Evolutionary conservation across 23 tunicate genomes (phyloP), one percentile per base, ranked within the genome.

Genomic region (Aplidium turbinatum): DNA sequence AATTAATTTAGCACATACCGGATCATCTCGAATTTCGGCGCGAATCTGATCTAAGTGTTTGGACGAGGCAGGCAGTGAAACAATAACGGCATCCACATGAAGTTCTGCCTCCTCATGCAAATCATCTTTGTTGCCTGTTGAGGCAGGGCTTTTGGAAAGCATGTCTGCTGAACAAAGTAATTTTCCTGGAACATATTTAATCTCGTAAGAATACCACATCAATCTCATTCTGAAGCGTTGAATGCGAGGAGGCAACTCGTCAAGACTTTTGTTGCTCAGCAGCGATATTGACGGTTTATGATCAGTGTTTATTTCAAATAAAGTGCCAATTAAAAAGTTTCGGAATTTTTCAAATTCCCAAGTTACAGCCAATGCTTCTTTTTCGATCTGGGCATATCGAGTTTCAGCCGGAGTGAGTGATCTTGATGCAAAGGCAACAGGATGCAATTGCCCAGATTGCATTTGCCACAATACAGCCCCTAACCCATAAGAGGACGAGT

Each of bases 221-320:
- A 61, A 28, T 2, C 80, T 20, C 68, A 62, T 61, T 30, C 68
- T 16, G 31, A 34, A 61, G 22, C 51, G 36, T 39, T 66, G 51
- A 66, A 36, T 38, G 18, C 72, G 26, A 13, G 24, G 72, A 16
- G 65, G 33, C 28, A 58, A 32, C 3, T 75, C 73, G 29, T 27
- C 72, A 4, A 72, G 21, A 24, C 18, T 50, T 26, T 72, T 72
- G 61, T 31, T 75, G 21, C 61, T 35, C 29, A 79, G 40, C 28
- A 78, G 33, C 27, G 35, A 3, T 26, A 64, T 28, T 20, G 45
- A 33, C 1, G 84, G 84, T 53, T 79, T 79, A 67, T 68, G 84
- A 29, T 79, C 84, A 26, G 75, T 79, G 26, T 79, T 5, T 31
- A 75, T 22, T 4, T 30, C 19, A 31, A 75, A 57, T 24, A 11